Evolutionary conservation across 1,140 invertebrate species (phyloP), one percentile per base, ranked within the genome.

Genomic region (Papilio polyxenes): DNA sequence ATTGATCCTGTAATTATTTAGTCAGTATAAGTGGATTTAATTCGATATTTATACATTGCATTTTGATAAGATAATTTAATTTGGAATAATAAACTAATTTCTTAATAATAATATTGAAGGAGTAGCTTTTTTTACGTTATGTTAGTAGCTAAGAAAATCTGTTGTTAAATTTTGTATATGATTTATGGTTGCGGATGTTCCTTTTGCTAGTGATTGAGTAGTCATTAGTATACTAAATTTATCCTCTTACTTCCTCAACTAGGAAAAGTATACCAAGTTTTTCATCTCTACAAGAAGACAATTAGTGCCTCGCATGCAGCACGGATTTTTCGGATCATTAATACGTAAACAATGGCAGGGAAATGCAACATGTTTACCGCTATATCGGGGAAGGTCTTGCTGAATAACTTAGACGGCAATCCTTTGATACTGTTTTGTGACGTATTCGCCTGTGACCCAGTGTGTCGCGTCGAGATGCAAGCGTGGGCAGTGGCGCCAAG

Each of bases 401-500:
- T 56, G 11, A 65, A 80, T 80, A 69, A 80, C 7, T 80, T 62
- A 23, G 40, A 23, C 78, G 59, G 65, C 62, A 15, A 40, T 65
- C 78, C 78, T 44, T 69, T 80, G 56, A 69, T 48, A 48, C 1
- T 49, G 49, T 49, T 31, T 77, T 53, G 48, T 53, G 44, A 81
- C 15, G 10, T 75, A 3, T 40, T 40, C 15, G 44, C 17, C 37
- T 59, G 37, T 82, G 77, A 86, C 82, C 83, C 82, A 85, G 84
- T 86, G 82, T 78, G 78, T 76, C 77, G 83, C 81, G 75, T 20
- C 72, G 83, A 82, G 83, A 86, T 85, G 85, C 83, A 83, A 84
- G 80, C 85, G 91, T 92, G 85, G 91, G 89, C 83, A 87, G 83
- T 82, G 87, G 89, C 91, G 91, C 91, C 91, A 83, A 83, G 81